These are phyloP conservation scores for Aspidiotus rigidus DNA, from an alignment of 2,888 invertebrate genomes.

Conservation along the genomic window DNA sequence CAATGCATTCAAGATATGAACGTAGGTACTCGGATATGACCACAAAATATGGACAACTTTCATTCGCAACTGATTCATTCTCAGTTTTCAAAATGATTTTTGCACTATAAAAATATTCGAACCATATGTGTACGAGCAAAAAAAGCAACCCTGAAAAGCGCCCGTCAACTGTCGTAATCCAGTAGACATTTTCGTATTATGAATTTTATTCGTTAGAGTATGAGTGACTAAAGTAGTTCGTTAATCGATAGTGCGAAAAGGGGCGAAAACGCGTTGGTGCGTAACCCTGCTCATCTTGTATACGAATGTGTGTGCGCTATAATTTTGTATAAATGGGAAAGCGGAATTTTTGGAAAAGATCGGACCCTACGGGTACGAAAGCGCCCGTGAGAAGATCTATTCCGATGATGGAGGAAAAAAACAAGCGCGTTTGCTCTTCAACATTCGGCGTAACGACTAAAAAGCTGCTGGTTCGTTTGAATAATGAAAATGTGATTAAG, in stretches of 20 bases:
- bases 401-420: too few species aligned
- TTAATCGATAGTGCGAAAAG: neutral
- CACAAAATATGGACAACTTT: too few species aligned
- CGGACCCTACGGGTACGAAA: neutral
- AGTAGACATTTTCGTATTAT: neutral
- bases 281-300: neutral
- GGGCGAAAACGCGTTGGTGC: neutral
- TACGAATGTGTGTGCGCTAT: neutral
- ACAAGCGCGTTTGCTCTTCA: too few species aligned
- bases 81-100: too few species aligned
- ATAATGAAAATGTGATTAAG: slow-evolving; percentile 33
- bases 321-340: neutral
- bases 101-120: too few species aligned
- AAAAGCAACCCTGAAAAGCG: too few species aligned
- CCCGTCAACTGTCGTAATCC: too few species aligned
- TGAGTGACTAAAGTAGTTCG: neutral
- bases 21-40: too few species aligned
- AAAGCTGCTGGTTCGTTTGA: slow-evolving; percentile 20
- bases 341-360: neutral
- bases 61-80: too few species aligned
- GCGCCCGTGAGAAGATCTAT: neutral
- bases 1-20: too few species aligned
- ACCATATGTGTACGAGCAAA: too few species aligned
- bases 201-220: neutral
- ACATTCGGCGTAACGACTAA: neutral